Evolutionary conservation across 2,797 vertebrate species (phyloP).

Genomic region (Tarsius wallacei): DNA sequence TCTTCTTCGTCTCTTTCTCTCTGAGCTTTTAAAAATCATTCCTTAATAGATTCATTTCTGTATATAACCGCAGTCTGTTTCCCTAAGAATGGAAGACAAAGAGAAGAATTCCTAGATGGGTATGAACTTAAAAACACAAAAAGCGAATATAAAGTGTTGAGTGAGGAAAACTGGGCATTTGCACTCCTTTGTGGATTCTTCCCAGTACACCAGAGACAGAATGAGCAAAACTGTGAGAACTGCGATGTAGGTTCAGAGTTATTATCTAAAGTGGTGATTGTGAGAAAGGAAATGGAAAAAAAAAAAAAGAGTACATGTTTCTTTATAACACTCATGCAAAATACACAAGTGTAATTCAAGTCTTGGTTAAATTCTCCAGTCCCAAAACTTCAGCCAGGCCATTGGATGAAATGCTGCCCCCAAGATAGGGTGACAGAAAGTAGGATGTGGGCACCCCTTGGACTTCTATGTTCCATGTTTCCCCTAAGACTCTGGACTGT

Average conservation of each 20-base stretch:
- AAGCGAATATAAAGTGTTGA: rapidly evolving
- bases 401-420: rapidly evolving
- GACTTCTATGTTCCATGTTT: background rate
- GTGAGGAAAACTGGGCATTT: rapidly evolving
- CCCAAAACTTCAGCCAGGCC: background rate
- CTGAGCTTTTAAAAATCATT: background rate
- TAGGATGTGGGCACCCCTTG: too few relatives aligned
- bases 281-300: background rate
- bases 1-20: background rate
- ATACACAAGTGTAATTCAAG: background rate
- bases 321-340: background rate
- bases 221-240: rapidly evolving
- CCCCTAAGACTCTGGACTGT: background rate
- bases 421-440: background rate
- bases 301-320: background rate
- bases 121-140: background rate
- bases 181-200: rapidly evolving
- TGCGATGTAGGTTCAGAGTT: background rate
- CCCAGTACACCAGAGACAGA: background rate
- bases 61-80: background rate
- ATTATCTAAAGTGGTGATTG: background rate
- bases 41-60: background rate
- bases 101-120: background rate
- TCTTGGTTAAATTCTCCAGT: background rate
- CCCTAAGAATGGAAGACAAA: background rate